phyloP scores from a whole-genome alignment of 2,113 vertebrate genomes.

The Xenopus laevis region DNA sequence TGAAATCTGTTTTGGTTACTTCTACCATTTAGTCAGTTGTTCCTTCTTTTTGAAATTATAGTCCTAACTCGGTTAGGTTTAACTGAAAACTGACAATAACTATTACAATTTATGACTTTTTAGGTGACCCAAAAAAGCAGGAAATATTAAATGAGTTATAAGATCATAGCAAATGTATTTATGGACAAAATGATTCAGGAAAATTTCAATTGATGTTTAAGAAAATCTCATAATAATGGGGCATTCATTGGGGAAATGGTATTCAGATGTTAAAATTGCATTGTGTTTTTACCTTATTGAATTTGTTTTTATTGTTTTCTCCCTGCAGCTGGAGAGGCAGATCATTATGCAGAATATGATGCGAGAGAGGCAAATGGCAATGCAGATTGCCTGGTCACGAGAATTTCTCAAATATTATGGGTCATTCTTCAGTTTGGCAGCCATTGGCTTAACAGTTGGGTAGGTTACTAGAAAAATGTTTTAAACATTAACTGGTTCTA shows the following conservation, averaged over 20 bases:
- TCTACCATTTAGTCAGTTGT: too few relatives aligned
- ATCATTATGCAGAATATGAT: conserved; percentile 85
- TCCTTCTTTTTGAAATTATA: too few relatives aligned
- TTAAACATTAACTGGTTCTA: neutral
- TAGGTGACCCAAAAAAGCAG: neutral
- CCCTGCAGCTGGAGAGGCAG: conserved; percentile 80
- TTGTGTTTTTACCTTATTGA: conserved; percentile 14
- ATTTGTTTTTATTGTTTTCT: conserved; percentile 45
- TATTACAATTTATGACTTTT: neutral
- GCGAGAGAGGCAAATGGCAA: conserved; percentile 81
- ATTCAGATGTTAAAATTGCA: conserved; percentile 8
- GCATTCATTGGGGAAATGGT: neutral
- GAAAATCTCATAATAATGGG: neutral
- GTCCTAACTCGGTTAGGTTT: too few relatives aligned
- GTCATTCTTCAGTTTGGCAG: conserved; percentile 67
- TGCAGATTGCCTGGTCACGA: conserved; percentile 83
- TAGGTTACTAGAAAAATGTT: conserved; percentile 51
- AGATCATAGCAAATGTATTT: too few relatives aligned
- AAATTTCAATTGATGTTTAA: too few relatives aligned
- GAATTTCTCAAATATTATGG: conserved; percentile 86
- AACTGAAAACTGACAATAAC: too few relatives aligned
- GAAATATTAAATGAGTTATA: neutral
- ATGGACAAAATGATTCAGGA: too few relatives aligned
- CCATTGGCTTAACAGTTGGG: conserved; percentile 68
- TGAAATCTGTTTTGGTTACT: too few relatives aligned